Evolutionary conservation across 2,888 invertebrate genomes (phyloP), one percentile per base, ranked within the genome.

Genomic region (Platypus cylindrus): DNA sequence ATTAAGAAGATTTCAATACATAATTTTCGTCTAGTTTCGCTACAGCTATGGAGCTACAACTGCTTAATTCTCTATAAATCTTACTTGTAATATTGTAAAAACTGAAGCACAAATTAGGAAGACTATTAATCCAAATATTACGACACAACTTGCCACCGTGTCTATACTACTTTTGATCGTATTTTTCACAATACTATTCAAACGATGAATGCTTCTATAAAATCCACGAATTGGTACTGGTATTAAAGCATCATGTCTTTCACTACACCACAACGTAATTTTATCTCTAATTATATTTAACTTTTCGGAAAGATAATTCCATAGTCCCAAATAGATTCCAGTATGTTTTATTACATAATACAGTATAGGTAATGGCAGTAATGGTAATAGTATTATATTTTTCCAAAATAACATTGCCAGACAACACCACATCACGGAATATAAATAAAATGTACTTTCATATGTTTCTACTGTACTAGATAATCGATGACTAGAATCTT

Each of bases 381-480:
- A 68, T 5, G 81, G 75, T 44, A 86, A 62, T 41, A 86, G 61
- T 82, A 89, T 86, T 32, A 82, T 71, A 52, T 90, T 78, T 49
- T 83, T 82, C 79, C 89, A 91, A 11, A 91, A 67, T 17, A 89
- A 68, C 64, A 90, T 86, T 33, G 81, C 72, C 5, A 79, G 63
- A 49, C 90, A 87, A 2, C 80, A 81, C 67, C 86, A 89, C 46
- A 89, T 67, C 8, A 90, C 62, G 3, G 76, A 69, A 51, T 80
- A 84, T 50, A 86, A 75, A 52, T 82, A 86, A 24, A 73, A 65
- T 11, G 74, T 74, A 43, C 79, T 78, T 45, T 72, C 73, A 38
- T 73, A 69, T 37, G 60, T 60, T n/a, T n/a, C n/a, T n/a, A n/a
- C n/a, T n/a, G 34, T 14, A 8, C 13, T 11, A 15, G 30, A 22